Evolutionary conservation across 2,113 vertebrate species (phyloP).

Genomic region (Himantopus leucocephalus): DNA sequence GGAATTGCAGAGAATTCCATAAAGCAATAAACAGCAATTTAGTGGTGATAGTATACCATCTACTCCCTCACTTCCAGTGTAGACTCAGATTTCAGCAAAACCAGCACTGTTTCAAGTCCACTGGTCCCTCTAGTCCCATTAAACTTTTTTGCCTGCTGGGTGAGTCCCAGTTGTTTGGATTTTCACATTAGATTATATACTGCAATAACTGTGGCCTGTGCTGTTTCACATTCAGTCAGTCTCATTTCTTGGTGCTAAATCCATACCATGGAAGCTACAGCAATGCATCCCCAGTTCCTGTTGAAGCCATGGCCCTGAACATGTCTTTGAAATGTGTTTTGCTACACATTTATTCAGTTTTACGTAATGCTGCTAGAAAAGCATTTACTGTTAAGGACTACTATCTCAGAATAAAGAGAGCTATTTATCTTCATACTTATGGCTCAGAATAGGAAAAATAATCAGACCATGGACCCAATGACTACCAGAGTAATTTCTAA

Average conservation of each 20-base stretch:
- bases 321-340: background rate
- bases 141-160: background rate
- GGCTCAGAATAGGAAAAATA: background rate
- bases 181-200: constrained; percentile 8
- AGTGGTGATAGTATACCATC: background rate
- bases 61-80: background rate
- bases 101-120: background rate
- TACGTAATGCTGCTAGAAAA: background rate
- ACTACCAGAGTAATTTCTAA: background rate
- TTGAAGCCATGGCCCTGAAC: background rate
- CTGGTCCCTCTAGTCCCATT: background rate
- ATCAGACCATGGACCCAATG: background rate
- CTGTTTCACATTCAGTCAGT: background rate
- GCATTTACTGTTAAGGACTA: background rate
- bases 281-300: background rate
- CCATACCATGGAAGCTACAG: background rate
- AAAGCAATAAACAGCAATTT: constrained; percentile 17
- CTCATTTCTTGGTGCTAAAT: background rate
- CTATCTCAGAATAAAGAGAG: background rate
- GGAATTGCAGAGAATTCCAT: constrained; percentile 14
- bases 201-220: background rate
- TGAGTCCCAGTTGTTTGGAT: constrained; percentile 25
- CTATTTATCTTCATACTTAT: background rate
- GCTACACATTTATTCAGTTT: background rate
- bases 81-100: constrained; percentile 30